phyloP scores from a whole-genome alignment of 2,113 vertebrate species.

The Anguilla rostrata region DNA sequence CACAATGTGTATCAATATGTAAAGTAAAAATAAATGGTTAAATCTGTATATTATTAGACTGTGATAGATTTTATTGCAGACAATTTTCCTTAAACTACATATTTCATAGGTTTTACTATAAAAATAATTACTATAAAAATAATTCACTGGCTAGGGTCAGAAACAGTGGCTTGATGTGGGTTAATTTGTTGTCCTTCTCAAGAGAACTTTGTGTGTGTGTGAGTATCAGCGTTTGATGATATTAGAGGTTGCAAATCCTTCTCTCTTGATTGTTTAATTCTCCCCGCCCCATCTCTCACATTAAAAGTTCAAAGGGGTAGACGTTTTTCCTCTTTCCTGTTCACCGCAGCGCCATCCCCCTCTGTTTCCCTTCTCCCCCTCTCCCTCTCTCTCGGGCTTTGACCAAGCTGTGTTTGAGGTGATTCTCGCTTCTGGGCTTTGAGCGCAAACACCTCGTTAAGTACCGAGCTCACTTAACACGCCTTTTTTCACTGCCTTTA shows the following conservation, averaged over 20 bases:
- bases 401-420: neutral
- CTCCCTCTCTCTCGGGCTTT: neutral
- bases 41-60: too few relatives aligned
- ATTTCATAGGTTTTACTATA: too few relatives aligned
- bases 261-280: slow-evolving; percentile 52
- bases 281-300: slow-evolving; percentile 49
- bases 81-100: too few relatives aligned
- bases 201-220: slow-evolving; percentile 13
- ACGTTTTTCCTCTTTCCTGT: neutral
- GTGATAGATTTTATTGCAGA: too few relatives aligned
- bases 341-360: neutral
- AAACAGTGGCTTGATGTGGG: neutral
- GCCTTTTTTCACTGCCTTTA: neutral
- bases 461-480: neutral
- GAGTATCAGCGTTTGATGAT: slow-evolving; percentile 39
- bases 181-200: neutral
- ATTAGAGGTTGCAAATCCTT: slow-evolving; percentile 49
- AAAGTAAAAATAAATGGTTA: too few relatives aligned
- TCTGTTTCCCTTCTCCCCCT: neutral
- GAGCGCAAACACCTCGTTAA: neutral
- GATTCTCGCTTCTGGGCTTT: neutral
- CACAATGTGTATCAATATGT: too few relatives aligned
- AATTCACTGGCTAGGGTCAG: neutral
- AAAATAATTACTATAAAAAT: too few relatives aligned
- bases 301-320: slow-evolving; percentile 59